A percentile compares a stretch with the other conserved stretches of the same genome.
Evolutionary conservation across 2,113 vertebrate species (phyloP).

Genomic region (Thamnaconus septentrionalis): DNA sequence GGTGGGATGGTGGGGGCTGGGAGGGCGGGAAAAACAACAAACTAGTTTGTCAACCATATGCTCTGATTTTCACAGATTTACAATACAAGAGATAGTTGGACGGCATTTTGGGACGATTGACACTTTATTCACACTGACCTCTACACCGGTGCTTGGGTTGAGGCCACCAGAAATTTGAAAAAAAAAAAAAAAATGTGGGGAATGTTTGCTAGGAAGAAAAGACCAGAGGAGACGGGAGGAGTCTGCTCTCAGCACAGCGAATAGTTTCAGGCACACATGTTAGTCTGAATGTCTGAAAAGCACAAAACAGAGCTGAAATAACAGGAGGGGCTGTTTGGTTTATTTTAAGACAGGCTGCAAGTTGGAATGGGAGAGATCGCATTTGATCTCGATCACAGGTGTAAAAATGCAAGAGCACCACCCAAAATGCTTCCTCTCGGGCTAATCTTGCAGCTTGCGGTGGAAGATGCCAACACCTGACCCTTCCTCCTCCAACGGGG

Average conservation of each 20-base stretch:
- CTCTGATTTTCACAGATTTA: too few relatives aligned
- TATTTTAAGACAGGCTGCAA: neutral
- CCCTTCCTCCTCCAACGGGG: too few relatives aligned
- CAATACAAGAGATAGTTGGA: too few relatives aligned
- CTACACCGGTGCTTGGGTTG: constrained; percentile 21
- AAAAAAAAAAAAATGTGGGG: constrained; percentile 9
- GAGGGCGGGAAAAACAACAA: constrained; percentile 5
- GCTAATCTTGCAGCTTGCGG: neutral
- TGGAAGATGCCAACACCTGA: neutral
- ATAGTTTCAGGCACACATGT: constrained; percentile 30
- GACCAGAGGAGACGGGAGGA: constrained; percentile 30
- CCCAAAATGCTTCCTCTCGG: neutral
- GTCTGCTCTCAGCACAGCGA: constrained; percentile 5
- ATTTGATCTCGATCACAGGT: neutral
- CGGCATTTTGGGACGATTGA: too few relatives aligned
- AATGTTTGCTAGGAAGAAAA: constrained; percentile 41
- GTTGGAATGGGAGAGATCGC: neutral
- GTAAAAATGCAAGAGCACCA: neutral
- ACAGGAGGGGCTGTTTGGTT: constrained; percentile 11
- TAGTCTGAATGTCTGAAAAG: too few relatives aligned
- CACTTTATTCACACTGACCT: constrained; percentile 9
- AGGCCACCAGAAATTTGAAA: neutral
- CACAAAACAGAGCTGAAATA: neutral
- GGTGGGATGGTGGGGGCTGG: constrained; percentile 17
- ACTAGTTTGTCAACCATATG: constrained; percentile 25